A percentile compares a stretch with the other conserved stretches of the same genome.
Conservation (phyloP, 1,140 invertebrate genomes). For the Drosophila teissieri region DNA sequence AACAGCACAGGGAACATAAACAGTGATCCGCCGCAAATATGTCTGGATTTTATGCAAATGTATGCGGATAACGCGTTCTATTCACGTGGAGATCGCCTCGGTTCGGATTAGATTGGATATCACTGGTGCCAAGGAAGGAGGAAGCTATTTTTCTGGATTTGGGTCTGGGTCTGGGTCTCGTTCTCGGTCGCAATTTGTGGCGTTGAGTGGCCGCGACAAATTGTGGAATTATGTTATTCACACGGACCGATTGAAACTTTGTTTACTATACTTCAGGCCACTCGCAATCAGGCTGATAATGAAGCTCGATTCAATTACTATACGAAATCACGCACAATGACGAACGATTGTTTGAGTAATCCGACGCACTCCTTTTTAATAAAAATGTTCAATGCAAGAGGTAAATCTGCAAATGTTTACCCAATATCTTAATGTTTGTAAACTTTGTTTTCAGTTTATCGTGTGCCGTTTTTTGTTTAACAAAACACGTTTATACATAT, state of each 20-base stretch:
- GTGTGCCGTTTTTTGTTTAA: neutral
- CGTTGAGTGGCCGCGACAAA: constrained; percentile 50
- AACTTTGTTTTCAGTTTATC: neutral
- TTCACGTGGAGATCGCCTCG: constrained; percentile 1
- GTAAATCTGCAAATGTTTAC: too few relatives aligned
- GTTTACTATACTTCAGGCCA: constrained; percentile 27
- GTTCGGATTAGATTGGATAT: constrained; percentile 1
- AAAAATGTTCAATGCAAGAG: neutral
- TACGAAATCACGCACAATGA: constrained; percentile 1
- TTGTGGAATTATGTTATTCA: constrained; percentile 49
- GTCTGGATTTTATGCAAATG: constrained; percentile 68
- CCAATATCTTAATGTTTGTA: too few relatives aligned
- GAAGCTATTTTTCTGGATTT: constrained; percentile 1
- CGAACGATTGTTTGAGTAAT: constrained; percentile 13
- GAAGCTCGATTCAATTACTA: constrained; percentile 31
- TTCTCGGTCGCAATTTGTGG: constrained; percentile 15
- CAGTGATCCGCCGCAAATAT: constrained; percentile 31
- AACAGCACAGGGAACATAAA: constrained; percentile 33
- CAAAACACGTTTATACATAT: neutral
- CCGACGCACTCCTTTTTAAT: neutral
- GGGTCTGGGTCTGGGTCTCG: constrained; percentile 7
- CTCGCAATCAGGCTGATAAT: constrained; percentile 50
- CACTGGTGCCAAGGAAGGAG: constrained; percentile 14
- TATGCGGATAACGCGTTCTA: constrained; percentile 8
- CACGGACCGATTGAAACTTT: constrained; percentile 14